phyloP scores from a whole-genome alignment of 1,140 invertebrate genomes.

The Oedothorax gibbosus region DNA sequence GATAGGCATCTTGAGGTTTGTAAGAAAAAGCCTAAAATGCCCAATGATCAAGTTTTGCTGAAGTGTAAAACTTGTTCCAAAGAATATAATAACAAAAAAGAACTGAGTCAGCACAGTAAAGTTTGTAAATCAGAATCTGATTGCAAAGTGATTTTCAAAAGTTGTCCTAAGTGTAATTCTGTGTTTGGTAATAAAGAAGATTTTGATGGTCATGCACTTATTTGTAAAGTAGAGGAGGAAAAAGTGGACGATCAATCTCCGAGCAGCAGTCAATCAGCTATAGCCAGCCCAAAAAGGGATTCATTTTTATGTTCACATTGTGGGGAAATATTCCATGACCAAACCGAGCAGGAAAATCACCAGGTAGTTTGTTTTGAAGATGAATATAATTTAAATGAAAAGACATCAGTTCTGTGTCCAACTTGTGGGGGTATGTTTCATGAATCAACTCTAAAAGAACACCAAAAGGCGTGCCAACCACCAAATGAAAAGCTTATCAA shows the following conservation, averaged over 20 bases:
- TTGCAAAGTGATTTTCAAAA: conserved; percentile 9
- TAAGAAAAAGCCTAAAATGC: conserved; percentile 29
- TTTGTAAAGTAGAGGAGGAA: conserved; percentile 12
- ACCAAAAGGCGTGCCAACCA: conserved; percentile 3
- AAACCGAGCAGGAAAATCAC: conserved; percentile 7
- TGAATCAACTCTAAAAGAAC: conserved; percentile 7
- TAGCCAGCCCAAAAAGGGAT: neutral
- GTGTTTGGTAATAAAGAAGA: neutral
- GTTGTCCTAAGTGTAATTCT: conserved; percentile 17
- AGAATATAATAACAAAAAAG: conserved; percentile 12
- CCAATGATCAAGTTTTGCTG: neutral
- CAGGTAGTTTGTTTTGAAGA: conserved; percentile 1
- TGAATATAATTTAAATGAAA: conserved; percentile 17
- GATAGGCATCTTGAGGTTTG: conserved; percentile 34
- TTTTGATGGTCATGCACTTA: conserved; percentile 9
- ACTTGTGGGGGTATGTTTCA: conserved; percentile 31
- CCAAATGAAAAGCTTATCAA: neutral
- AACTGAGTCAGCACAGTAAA: conserved; percentile 27
- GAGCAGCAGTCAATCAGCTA: neutral
- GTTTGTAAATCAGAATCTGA: neutral
- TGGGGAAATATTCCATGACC: conserved; percentile 12
- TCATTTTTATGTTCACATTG: conserved; percentile 28
- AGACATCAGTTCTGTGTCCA: conserved; percentile 19
- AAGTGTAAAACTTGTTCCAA: conserved; percentile 28
- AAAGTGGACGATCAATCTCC: neutral